These are phyloP conservation scores for Protodeltote pygarga DNA, from an alignment of 2,888 invertebrate genomes.

Conservation along the genomic window DNA sequence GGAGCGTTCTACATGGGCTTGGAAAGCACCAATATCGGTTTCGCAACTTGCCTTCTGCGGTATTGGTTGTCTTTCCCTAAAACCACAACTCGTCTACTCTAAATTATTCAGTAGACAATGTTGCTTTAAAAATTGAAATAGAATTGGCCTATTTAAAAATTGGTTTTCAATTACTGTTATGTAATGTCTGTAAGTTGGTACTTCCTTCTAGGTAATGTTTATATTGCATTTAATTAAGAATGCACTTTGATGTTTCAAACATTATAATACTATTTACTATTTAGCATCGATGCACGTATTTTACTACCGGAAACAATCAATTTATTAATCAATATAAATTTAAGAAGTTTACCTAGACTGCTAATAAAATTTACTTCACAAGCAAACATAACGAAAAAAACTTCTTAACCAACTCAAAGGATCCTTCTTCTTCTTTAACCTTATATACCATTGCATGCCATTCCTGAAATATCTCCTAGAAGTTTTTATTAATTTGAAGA, in stretches of 20 bases:
- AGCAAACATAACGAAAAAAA: too few relatives aligned
- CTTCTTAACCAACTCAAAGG: too few relatives aligned
- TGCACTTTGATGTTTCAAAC: conserved; percentile 1
- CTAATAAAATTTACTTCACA: too few relatives aligned
- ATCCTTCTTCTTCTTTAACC: too few relatives aligned
- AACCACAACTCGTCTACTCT: conserved; percentile 11
- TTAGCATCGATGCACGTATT: too few relatives aligned
- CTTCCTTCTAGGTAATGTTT: conserved; percentile 8
- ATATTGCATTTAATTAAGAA: conserved; percentile 6
- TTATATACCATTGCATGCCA: too few relatives aligned
- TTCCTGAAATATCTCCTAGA: too few relatives aligned
- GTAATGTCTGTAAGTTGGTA: background rate
- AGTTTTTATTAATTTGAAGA: too few relatives aligned
- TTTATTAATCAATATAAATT: too few relatives aligned
- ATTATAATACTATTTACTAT: too few relatives aligned
- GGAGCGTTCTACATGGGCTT: conserved; percentile 4
- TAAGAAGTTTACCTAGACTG: too few relatives aligned
- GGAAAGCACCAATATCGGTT: conserved; percentile 7
- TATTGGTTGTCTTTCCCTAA: conserved; percentile 5
- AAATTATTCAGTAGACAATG: background rate
- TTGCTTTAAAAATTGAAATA: conserved; percentile 3
- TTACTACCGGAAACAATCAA: too few relatives aligned
- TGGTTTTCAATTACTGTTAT: conserved; percentile 1
- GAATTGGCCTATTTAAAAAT: conserved; percentile 10
- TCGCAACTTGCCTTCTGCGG: conserved; percentile 9